Evolutionary conservation across 1,140 invertebrate species (phyloP).

Genomic region (Pristionchus pacificus): DNA sequence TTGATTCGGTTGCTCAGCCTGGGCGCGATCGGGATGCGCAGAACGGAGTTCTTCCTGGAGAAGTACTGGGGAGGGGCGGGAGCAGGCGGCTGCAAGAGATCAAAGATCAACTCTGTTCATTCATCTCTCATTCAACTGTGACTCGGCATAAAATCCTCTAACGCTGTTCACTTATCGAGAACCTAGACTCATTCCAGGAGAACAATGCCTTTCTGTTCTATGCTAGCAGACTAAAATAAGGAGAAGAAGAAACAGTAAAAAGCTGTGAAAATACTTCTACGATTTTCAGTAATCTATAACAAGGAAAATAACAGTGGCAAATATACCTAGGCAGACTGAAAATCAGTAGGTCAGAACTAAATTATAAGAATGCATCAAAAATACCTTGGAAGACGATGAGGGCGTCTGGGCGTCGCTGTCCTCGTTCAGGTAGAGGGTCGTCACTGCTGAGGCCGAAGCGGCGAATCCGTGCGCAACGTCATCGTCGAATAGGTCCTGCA

Average conservation of each 20-base stretch:
- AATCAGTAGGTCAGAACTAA: too few species aligned
- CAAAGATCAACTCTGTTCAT: background rate
- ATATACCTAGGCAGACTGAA: too few species aligned
- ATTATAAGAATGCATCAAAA: too few species aligned
- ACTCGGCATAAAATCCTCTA: background rate
- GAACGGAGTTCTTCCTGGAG: slow-evolving; percentile 21
- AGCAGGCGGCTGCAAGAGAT: too few species aligned
- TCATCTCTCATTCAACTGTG: background rate
- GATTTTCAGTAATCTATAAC: too few species aligned
- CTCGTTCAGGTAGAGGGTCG: background rate
- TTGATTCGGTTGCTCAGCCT: slow-evolving; percentile 10
- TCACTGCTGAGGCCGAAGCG: background rate
- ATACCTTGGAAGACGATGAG: too few species aligned
- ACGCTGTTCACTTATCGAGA: background rate
- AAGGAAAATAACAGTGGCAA: too few species aligned
- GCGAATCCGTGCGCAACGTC: background rate
- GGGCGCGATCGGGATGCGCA: slow-evolving; percentile 17
- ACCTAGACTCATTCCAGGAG: background rate
- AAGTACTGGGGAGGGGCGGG: slow-evolving; percentile 10
- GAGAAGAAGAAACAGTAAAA: too few species aligned
- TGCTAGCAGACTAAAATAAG: too few species aligned
- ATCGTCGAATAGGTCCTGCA: slow-evolving; percentile 3
- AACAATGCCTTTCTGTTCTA: background rate
- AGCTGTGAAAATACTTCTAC: too few species aligned
- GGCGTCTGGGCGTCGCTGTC: too few species aligned